Evolutionary conservation across 2,113 vertebrate species (phyloP).

Genomic region (Forbesichthys agassizii): DNA sequence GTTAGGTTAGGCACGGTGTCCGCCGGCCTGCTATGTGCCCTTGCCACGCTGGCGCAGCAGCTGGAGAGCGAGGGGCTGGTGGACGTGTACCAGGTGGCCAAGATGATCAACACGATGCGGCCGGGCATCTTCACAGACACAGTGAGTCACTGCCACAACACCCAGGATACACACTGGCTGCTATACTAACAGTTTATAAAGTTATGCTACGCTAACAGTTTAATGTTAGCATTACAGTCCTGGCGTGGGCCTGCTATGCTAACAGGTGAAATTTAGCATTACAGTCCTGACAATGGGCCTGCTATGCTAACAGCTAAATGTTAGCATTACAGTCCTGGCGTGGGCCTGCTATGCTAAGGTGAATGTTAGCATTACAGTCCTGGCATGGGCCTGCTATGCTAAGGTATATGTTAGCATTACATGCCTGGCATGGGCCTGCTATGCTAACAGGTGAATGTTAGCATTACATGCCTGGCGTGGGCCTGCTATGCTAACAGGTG

Average conservation of each 20-base stretch:
- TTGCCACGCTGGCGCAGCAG: conserved; percentile 89
- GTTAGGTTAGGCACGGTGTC: conserved; percentile 89
- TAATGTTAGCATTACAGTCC: neutral
- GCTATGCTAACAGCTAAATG: neutral
- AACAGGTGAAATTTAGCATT: neutral
- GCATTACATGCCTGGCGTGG: too few species aligned
- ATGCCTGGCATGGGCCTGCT: too few species aligned
- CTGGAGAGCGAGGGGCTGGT: conserved; percentile 89
- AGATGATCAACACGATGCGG: conserved; percentile 94
- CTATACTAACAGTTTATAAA: too few species aligned
- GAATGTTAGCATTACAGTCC: neutral
- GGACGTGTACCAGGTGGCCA: conserved; percentile 92
- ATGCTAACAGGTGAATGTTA: too few species aligned
- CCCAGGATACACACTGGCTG: neutral
- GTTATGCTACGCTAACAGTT: neutral
- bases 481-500: too few species aligned
- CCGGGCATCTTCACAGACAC: conserved; percentile 93
- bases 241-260: neutral
- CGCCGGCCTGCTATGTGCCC: conserved; percentile 86
- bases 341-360: neutral
- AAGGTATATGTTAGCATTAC: too few species aligned
- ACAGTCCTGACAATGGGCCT: neutral
- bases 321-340: neutral
- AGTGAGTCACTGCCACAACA: conserved; percentile 73
- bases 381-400: neutral